Conservation (phyloP, 23 tunicate species). For the Halocynthia roretzi region DNA sequence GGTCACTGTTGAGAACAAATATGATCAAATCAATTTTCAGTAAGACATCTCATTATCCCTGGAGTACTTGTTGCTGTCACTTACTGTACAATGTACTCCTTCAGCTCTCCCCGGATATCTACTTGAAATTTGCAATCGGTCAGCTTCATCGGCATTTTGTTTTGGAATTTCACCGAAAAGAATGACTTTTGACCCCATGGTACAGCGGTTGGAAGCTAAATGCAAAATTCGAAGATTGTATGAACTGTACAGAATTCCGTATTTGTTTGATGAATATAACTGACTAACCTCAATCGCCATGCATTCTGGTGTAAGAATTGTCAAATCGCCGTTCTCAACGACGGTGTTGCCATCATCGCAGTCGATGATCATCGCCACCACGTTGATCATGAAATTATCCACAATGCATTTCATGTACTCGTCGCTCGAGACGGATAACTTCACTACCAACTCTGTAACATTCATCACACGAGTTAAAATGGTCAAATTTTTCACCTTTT, state of each 20-base stretch:
- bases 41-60: background rate
- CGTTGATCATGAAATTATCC: conserved; percentile 45
- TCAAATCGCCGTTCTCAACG: conserved; percentile 36
- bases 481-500: background rate
- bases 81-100: too few relatives aligned
- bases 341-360: conserved; percentile 32
- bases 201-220: background rate
- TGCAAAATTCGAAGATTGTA: background rate
- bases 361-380: conserved; percentile 23
- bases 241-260: background rate
- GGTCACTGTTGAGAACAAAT: conserved; percentile 16
- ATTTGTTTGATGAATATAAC: background rate
- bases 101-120: too few relatives aligned
- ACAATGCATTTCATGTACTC: conserved; percentile 51
- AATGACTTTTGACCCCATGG: background rate
- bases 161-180: background rate
- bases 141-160: background rate
- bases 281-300: conserved; percentile 14
- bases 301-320: conserved; percentile 36
- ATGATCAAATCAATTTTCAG: background rate
- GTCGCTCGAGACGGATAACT: conserved; percentile 14
- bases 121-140: background rate
- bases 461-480: too few relatives aligned
- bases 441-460: conserved; percentile 19
- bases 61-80: too few relatives aligned